These are phyloP conservation scores for Phrynocephalus vlangalii DNA, from an alignment of 2,797 vertebrate species.

Conservation along the genomic window DNA sequence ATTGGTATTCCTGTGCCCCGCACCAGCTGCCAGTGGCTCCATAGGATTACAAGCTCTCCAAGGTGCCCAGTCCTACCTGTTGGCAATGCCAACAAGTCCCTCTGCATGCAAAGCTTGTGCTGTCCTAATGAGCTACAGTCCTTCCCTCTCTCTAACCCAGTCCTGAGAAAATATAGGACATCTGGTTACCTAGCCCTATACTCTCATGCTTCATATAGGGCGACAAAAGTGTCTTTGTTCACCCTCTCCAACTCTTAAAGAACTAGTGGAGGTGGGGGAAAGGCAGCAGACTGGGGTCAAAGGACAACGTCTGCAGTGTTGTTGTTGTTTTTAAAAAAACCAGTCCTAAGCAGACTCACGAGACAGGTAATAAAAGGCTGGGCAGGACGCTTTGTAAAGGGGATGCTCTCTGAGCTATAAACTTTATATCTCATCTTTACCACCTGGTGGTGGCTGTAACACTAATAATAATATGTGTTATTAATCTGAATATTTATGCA, in stretches of 20 bases:
- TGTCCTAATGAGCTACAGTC: background rate
- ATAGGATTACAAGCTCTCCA: background rate
- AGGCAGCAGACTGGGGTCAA: constrained; percentile 12
- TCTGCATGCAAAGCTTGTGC: background rate
- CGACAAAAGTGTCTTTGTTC: constrained; percentile 30
- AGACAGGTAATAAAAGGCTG: constrained; percentile 18
- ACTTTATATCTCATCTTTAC: too few relatives aligned
- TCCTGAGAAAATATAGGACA: constrained; percentile 27
- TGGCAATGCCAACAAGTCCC: background rate
- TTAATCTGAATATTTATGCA: background rate
- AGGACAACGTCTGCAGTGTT: constrained; percentile 21
- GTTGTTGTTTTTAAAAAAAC: constrained; percentile 17
- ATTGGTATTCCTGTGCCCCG: too few relatives aligned
- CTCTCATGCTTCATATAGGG: constrained; percentile 1
- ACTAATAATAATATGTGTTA: background rate
- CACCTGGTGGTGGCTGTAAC: too few relatives aligned
- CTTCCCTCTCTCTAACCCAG: background rate
- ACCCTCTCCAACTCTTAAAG: constrained; percentile 2
- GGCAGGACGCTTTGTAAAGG: background rate
- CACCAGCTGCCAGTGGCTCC: too few relatives aligned
- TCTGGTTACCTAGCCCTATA: constrained; percentile 30
- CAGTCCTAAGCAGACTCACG: constrained; percentile 10
- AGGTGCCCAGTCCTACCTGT: background rate
- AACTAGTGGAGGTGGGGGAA: constrained; percentile 3
- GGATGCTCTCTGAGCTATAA: background rate